Evolutionary conservation across 2,888 invertebrate genomes (phyloP), one percentile per base, ranked within the genome.

Genomic region (Phragmatobia fuliginosa): DNA sequence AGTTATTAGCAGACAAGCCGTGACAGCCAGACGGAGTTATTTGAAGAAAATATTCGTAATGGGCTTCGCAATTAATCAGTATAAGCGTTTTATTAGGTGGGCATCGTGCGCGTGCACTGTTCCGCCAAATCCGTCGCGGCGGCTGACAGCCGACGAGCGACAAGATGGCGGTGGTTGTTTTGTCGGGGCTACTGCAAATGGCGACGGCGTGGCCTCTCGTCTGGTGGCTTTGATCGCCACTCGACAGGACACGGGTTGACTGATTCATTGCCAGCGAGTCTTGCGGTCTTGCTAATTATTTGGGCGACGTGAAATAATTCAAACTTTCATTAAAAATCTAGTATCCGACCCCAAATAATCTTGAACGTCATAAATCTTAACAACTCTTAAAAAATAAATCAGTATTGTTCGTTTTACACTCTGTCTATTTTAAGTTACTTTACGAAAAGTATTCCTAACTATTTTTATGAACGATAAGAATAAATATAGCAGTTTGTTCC

Each of bases 51-150:
- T 68, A 64, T 68, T 41, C 28, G 78, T 86, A 86, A 87, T 84
- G 86, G 83, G 70, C 80, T 84, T 84, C 85, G 90, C 88, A 88
- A 92, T 93, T 90, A 91, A 93, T 92, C 91, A 91, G 90, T 79
- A 85, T 87, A 90, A 92, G 87, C 90, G 92, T 91, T 93, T 93
- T 93, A 93, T 92, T 92, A 87, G 86, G 82, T 80, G 83, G 75
- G 82, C 82, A 83, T 84, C 77, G 83, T 75, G 81, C 81, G 83
- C 85, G 74, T 75, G 80, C 84, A 85, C 85, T 86, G 92, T 91
- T 90, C 89, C 90, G 91, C 87, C 87, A 88, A 84, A 90, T 91
- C 82, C 85, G 85, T 91, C 90, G 87, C 78, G 82, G 65, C 72
- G 85, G 78, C 73, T 87, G 91, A 90, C 91, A 88, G 85, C 78